Conservation (phyloP, 2,113 vertebrate genomes). For the Burhinus oedicnemus region DNA sequence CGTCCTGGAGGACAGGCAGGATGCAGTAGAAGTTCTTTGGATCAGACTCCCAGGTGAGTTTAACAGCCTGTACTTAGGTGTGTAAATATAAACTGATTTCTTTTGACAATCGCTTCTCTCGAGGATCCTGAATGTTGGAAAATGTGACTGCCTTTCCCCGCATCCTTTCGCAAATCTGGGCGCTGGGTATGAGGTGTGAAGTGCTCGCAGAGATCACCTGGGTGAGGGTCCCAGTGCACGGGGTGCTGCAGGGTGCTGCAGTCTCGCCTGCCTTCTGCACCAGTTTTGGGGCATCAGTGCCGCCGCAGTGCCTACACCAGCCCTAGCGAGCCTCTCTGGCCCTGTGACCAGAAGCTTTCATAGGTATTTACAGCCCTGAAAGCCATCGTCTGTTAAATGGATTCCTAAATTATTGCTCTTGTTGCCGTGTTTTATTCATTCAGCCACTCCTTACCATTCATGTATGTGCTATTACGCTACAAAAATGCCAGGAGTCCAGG, state of each 20-base stretch:
- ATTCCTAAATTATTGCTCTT: neutral
- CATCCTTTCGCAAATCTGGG: accelerated
- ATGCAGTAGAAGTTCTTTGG: neutral
- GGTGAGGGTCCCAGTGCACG: neutral
- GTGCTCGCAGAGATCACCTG: neutral
- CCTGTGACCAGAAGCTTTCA: neutral
- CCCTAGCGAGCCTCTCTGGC: neutral
- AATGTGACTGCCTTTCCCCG: neutral
- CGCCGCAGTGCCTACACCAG: neutral
- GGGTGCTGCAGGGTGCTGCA: neutral
- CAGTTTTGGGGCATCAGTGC: neutral
- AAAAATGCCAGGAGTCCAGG: slow-evolving; percentile 24
- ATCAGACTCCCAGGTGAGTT: neutral
- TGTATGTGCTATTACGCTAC: neutral
- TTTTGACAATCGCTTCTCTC: neutral
- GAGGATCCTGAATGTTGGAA: neutral
- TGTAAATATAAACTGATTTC: neutral
- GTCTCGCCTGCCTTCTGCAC: accelerated
- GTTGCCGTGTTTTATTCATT: neutral
- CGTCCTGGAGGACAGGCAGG: neutral
- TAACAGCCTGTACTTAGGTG: neutral
- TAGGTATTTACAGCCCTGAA: slow-evolving; percentile 24
- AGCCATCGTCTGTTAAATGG: neutral
- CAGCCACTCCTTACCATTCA: slow-evolving; percentile 16
- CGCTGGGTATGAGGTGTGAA: neutral